Percentiles rank a stretch among this genome's conserved stretches.
phyloP scores from a whole-genome alignment of 2,797 vertebrate genomes.

The Okamejei kenojei region DNA sequence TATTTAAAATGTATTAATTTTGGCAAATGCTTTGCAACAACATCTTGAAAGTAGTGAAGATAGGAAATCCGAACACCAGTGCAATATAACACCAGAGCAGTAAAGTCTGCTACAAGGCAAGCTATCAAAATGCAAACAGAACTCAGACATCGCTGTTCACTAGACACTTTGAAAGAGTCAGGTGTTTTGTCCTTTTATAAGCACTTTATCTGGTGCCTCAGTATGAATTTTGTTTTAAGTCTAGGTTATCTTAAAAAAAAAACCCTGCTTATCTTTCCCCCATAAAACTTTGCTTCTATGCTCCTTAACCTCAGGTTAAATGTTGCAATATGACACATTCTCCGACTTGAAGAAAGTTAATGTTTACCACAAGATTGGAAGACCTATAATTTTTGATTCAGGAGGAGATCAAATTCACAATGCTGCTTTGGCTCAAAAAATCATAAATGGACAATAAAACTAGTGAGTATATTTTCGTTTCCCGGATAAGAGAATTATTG shows the following conservation, averaged over 20 bases:
- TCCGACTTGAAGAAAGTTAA: slow-evolving; percentile 27
- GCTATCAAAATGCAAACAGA: slow-evolving; percentile 28
- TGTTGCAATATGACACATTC: slow-evolving; percentile 35
- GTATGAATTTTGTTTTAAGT: slow-evolving; percentile 17
- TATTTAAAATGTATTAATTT: not conserved
- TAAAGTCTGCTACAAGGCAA: slow-evolving; percentile 8
- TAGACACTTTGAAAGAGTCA: slow-evolving; percentile 23
- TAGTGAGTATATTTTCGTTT: not conserved
- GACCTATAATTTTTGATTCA: not conserved
- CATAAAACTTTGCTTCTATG: slow-evolving; percentile 27
- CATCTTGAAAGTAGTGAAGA: not conserved
- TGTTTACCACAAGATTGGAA: slow-evolving; percentile 14
- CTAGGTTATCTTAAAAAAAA: not conserved
- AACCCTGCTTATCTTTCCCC: slow-evolving; percentile 22
- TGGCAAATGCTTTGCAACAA: not conserved
- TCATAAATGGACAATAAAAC: slow-evolving; percentile 30
- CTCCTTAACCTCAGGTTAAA: slow-evolving; percentile 35
- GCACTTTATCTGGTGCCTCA: slow-evolving; percentile 13
- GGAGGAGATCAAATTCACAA: not conserved
- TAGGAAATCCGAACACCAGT: not conserved
- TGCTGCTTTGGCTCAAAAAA: slow-evolving; percentile 10
- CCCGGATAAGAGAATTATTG: slow-evolving; percentile 29
- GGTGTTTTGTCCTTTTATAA: slow-evolving; percentile 3
- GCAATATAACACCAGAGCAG: not conserved
- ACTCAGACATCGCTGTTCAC: not conserved